Conservation (phyloP, 2,888 invertebrate species). For the Thysanoteuthis rhombus region DNA sequence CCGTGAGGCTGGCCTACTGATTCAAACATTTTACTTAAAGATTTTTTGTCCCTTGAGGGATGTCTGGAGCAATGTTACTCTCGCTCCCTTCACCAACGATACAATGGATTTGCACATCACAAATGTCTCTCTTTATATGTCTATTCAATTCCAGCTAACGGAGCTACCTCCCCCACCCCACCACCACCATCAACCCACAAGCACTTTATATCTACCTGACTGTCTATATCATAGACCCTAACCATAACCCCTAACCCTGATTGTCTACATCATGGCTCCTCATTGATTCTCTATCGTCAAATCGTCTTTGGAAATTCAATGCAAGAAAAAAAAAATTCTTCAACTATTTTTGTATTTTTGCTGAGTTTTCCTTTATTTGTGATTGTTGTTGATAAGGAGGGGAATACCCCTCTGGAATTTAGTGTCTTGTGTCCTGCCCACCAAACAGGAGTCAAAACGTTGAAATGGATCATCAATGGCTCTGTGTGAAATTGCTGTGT, state of each 20-base stretch:
- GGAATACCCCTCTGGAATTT: not conserved
- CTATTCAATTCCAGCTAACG: not conserved
- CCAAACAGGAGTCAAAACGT: not conserved
- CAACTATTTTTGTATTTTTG: not conserved
- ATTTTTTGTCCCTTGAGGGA: too few relatives aligned
- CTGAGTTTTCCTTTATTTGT: not conserved
- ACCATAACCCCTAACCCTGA: too few relatives aligned
- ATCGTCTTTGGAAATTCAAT: not conserved
- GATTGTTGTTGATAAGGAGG: not conserved
- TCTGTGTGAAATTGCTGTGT: not conserved
- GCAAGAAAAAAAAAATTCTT: not conserved
- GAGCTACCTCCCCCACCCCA: not conserved
- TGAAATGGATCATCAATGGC: not conserved
- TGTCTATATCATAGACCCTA: not conserved
- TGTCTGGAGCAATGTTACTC: too few relatives aligned
- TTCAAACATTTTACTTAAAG: not conserved
- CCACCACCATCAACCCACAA: not conserved
- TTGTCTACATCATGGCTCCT: not conserved
- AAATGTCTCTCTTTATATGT: too few relatives aligned
- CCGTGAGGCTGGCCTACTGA: not conserved
- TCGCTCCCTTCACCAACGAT: too few relatives aligned
- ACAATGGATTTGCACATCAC: too few relatives aligned
- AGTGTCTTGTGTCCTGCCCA: not conserved
- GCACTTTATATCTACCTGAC: not conserved
- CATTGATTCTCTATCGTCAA: not conserved